A percentile compares a stretch with the other conserved stretches of the same genome.
These are phyloP conservation scores for Mya arenaria DNA, from an alignment of 1,140 invertebrate genomes.

Conservation along the genomic window DNA sequence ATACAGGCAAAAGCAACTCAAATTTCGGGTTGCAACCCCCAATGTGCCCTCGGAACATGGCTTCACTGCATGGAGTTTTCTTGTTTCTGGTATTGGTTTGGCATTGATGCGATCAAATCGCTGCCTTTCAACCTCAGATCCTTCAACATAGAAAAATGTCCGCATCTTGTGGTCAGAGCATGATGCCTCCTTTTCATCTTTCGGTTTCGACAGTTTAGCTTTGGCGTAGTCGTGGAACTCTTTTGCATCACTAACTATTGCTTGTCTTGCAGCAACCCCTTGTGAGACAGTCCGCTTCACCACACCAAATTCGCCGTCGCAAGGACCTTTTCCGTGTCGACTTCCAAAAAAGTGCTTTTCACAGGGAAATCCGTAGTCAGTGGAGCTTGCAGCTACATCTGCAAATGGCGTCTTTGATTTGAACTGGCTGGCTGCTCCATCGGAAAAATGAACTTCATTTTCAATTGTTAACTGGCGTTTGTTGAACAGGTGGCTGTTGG, in stretches of 20 bases:
- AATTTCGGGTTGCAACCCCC: neutral
- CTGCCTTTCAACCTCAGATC: constrained; percentile 20
- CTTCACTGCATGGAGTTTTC: constrained; percentile 30
- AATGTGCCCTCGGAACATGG: neutral
- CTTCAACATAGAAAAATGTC: constrained; percentile 33
- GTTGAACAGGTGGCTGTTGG: constrained; percentile 9
- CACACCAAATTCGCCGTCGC: constrained; percentile 59
- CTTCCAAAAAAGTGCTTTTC: constrained; percentile 61
- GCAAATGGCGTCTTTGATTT: constrained; percentile 55
- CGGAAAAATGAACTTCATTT: constrained; percentile 54
- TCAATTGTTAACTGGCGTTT: constrained; percentile 13
- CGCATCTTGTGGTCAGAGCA: constrained; percentile 5
- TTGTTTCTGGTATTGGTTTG: constrained; percentile 17
- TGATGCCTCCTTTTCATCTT: neutral
- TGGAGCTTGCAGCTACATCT: constrained; percentile 1
- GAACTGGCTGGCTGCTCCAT: constrained; percentile 58
- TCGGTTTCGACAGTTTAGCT: constrained; percentile 20
- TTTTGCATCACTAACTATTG: constrained; percentile 12
- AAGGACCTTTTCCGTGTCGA: constrained; percentile 63
- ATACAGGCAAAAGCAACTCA: too few species aligned
- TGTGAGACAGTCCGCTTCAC: constrained; percentile 41
- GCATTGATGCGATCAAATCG: neutral
- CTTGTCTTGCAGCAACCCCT: constrained; percentile 28
- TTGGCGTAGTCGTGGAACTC: constrained; percentile 50
- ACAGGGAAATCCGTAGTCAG: constrained; percentile 40